These are phyloP conservation scores for Terrapene triunguis DNA, from an alignment of 2,113 vertebrate genomes.

Conservation along the genomic window DNA sequence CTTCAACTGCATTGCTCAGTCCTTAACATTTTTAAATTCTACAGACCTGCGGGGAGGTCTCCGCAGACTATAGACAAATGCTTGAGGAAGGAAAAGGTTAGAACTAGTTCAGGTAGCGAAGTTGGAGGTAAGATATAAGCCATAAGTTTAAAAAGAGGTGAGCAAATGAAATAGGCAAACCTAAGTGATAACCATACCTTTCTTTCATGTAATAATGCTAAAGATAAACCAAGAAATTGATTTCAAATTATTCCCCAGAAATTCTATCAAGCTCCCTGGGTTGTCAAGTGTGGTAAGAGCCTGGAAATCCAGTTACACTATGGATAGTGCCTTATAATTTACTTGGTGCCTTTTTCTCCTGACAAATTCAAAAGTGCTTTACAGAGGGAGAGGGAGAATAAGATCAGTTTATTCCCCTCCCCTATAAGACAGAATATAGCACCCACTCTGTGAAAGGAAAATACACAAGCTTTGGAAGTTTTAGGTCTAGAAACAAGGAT, in stretches of 20 bases:
- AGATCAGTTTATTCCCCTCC: background rate
- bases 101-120: background rate
- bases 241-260: background rate
- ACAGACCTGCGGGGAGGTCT: background rate
- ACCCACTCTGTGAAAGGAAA: background rate
- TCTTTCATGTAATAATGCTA: background rate
- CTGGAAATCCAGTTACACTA: fast-evolving
- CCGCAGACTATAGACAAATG: background rate
- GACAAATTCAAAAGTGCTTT: background rate
- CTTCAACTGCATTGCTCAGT: background rate
- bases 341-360: background rate
- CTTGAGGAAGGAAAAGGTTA: background rate
- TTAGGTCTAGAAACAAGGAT: background rate
- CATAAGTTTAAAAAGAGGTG: background rate
- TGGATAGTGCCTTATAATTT: background rate
- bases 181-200: too few species aligned
- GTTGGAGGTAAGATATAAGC: background rate
- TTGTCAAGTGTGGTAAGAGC: background rate
- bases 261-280: fast-evolving
- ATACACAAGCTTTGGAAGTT: background rate
- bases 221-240: background rate
- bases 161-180: background rate
- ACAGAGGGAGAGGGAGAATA: background rate
- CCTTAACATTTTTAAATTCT: background rate
- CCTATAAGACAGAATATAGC: background rate